phyloP scores from a whole-genome alignment of 2,113 vertebrate species.

The Phrynocephalus versicolor region DNA sequence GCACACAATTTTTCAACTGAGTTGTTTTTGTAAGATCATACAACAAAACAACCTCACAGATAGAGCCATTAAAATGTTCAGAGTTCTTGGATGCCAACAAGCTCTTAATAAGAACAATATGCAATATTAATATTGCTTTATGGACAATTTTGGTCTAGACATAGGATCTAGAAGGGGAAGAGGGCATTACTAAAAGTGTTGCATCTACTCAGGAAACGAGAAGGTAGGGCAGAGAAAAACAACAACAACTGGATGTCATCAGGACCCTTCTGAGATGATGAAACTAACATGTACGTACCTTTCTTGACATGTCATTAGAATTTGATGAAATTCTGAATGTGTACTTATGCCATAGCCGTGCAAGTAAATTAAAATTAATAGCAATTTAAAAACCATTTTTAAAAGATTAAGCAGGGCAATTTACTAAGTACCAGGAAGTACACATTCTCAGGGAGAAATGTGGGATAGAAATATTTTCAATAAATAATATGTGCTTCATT shows the following conservation, averaged over 20 bases:
- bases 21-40: conserved; percentile 26
- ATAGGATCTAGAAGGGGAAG: conserved; percentile 7
- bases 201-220: not conserved
- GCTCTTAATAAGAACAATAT: conserved; percentile 26
- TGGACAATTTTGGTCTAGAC: conserved; percentile 3
- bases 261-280: not conserved
- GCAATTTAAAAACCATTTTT: not conserved
- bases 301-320: not conserved
- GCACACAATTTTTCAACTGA: not conserved
- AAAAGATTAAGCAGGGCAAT: not conserved
- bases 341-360: not conserved
- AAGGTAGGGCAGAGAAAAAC: not conserved
- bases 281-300: conserved; percentile 4
- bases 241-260: not conserved
- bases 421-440: not conserved
- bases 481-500: not conserved
- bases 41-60: conserved; percentile 6
- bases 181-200: conserved; percentile 4
- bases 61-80: conserved; percentile 42
- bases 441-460: no score
- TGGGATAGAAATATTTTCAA: no score
- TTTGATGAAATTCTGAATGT: not conserved
- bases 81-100: conserved; percentile 20
- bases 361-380: not conserved
- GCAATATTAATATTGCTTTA: conserved; percentile 17